Evolutionary conservation across 2,113 vertebrate genomes (phyloP), one percentile per base, ranked within the genome.

Genomic region (Bothrops jararaca): DNA sequence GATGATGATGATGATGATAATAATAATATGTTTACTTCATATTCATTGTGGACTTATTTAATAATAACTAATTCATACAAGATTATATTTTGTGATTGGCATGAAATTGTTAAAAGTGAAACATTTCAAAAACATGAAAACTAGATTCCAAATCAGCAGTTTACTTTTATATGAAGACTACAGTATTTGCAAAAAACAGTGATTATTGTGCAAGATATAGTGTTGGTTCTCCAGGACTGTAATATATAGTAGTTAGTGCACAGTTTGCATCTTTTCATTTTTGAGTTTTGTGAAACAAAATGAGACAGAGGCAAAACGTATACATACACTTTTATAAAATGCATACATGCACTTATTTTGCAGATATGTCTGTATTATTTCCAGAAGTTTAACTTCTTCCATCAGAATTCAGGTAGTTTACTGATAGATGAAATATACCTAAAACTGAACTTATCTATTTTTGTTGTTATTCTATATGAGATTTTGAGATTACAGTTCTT

Each of bases 11-110:
- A 45, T 34, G 42, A 45, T 45, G 5, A 50, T 50, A 1, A 48
- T 48, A 6, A 48, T 48, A 7, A 92, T 54, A 34, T 92, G 48
- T 54, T 48, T 23, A 54, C 20, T 54, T 88, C 86, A 74, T 48
- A 53, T 15, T 42, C n/a, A 13, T 11, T 15, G 24, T 69, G 58
- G 58, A n/a, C 0, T 50, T 91, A 57, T 69, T 69, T 88, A 64
- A 88, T 69, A 88, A 92, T 54, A 53, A 88, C n/a, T 39, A 42
- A 45, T 80, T 92, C 48, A 89, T 89, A 45, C 34, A 39, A 92
- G 9, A 26, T 64, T 80, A 2, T 22, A 23, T 88, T 88, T 88
- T 54, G 34, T 80, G 34, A 23, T 74, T 92, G 39, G 48, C 26
- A 52, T 34, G 22, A 60, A 48, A 34, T 87, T 91, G 45, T 58